Evolutionary conservation across 2,888 invertebrate species (phyloP).

Genomic region (Pimpla rufipes): DNA sequence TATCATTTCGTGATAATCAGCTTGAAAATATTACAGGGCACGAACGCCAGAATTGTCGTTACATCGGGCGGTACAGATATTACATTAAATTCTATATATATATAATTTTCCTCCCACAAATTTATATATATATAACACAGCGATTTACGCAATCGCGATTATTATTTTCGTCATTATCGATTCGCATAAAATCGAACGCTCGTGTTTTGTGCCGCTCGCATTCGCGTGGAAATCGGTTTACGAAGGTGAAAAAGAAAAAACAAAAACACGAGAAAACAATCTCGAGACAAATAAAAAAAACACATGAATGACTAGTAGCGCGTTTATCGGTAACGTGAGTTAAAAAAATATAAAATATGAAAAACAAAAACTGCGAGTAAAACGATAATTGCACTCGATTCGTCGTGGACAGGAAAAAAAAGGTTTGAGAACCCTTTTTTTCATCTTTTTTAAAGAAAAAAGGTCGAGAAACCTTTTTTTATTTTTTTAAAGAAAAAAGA

Average conservation of each 20-base stretch:
- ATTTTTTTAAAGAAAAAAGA: not conserved
- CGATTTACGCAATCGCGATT: conserved; percentile 25
- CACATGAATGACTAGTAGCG: conserved; percentile 55
- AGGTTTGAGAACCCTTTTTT: not conserved
- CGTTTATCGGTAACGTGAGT: conserved; percentile 5
- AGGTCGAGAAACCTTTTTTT: not conserved
- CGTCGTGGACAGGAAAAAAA: not conserved
- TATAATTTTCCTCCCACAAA: not conserved
- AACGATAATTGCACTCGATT: not conserved
- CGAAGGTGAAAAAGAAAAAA: not conserved
- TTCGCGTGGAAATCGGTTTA: conserved; percentile 5
- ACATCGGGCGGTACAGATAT: conserved; percentile 55
- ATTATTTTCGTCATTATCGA: conserved; percentile 47
- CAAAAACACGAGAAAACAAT: not conserved
- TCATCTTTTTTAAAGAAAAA: not conserved
- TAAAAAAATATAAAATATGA: conserved; percentile 30
- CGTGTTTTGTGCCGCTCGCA: conserved; percentile 5
- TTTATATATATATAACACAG: conserved; percentile 41
- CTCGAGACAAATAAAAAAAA: conserved; percentile 27
- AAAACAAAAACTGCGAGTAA: not conserved
- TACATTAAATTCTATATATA: conserved; percentile 47
- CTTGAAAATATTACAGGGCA: conserved; percentile 62
- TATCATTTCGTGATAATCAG: conserved; percentile 53
- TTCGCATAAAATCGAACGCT: conserved; percentile 21
- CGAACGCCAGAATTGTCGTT: conserved; percentile 37